Evolutionary conservation across 1,140 invertebrate species (phyloP), one percentile per base, ranked within the genome.

Genomic region (Euschistus heros): DNA sequence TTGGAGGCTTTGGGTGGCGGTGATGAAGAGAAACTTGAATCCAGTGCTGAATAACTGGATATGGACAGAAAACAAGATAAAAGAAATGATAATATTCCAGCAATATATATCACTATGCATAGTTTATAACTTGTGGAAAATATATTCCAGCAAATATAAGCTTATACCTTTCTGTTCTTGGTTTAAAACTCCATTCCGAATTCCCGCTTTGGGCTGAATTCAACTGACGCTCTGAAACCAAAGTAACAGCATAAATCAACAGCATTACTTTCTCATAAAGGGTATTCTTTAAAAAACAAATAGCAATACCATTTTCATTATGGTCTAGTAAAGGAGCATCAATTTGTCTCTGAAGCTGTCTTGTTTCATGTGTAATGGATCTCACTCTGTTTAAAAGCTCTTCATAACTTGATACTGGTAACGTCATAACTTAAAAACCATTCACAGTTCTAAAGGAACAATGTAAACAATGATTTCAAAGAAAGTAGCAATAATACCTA

Each of bases 391-490:
- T 74, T 68, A 81, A 74, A 57, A 81, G 74, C 65, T 80, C 78
- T 71, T 80, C 78, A 72, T 80, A 80, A 66, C 75, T 79, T 20
- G 77, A 77, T 65, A 79, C 78, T 60, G 79, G 78, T 66, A 80
- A 73, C 72, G 77, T 80, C 79, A 80, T 81, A 22, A 60, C 64
- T 37, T 37, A 37, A 37, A 37, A 37, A 6, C 33, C 33, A 37
- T 37, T 1, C 33, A 37, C 33, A 37, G 33, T 37, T 37, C 33
- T 37, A 10, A 37, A 37, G 13, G 33, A 37, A 37, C 13, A 37
- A 37, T 37, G 33, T 37, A 4, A 37, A 37, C 33, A 37, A 13
- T 37, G 8, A 37, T 37, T 4, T 37, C 33, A 37, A 37, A 37
- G 33, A 37, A 37, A 37, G 33, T 13, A 37, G 8, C 13, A 37